Base-by-base conservation (phyloP, 1,140 invertebrate species). In the Zaprionus ghesquierei region DNA sequence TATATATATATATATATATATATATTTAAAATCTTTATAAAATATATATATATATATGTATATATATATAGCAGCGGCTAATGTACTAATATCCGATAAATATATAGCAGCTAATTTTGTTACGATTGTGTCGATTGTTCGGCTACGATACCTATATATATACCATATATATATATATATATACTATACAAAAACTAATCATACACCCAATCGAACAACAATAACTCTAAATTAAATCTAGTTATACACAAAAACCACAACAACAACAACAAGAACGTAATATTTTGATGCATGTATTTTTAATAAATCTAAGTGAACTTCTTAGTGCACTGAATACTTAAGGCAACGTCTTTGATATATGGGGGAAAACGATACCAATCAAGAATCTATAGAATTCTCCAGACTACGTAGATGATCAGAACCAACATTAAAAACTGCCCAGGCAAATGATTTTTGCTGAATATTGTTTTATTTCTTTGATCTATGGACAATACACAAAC, bases 221-320 rank as follows among this genome's bases (percentile, higher is more conserved):
- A 35, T 63, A 63, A 69, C 15, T 63, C 9, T 50, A 63, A n/a
- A 69, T 33, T 51, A 70, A 18, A 54, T 35, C n/a, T 55, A 38
- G n/a, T 51, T 41, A 53, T 33, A 69, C 18, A 55, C 10, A 54
- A 18, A 51, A 22, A 63, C 27, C 15, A 49, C 9, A 51, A 33
- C 53, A 1, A 55, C 5, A 27, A 50, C 18, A 61, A 69, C 6
- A 29, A 50, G n/a, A 62, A 69, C 54, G 51, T 68, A 81, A 86
- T 78, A 81, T 85, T 85, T 86, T 81, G 78, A 87, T 85, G 75
- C 74, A 85, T 81, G 81, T 85, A 85, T 76, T 85, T 85, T 78
- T 61, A 85, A 85, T 85, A 85, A 85, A 85, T 64, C 60, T 69
- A 78, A 72, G 77, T 70, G 51, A 75, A 78, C 62, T 59, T 81